Percentiles rank a stretch among this genome's conserved stretches.
Conservation (phyloP, 1,140 invertebrate genomes). For the Papilio polytes region DNA sequence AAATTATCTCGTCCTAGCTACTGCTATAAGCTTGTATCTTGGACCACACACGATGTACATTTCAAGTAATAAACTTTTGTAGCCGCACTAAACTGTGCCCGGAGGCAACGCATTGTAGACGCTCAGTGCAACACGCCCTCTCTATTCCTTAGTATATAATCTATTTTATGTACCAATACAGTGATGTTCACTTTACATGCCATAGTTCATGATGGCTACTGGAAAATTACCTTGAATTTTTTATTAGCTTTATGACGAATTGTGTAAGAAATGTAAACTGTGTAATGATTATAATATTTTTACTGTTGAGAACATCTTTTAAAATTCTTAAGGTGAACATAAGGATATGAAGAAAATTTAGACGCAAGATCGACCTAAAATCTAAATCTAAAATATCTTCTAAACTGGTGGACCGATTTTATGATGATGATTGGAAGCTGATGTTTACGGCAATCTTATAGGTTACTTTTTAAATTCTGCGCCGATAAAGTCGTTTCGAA, state of each 20-base stretch:
- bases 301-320: not conserved
- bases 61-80: slow-evolving; percentile 65
- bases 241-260: not conserved
- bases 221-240: slow-evolving; percentile 6
- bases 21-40: slow-evolving; percentile 40
- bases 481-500: too few relatives aligned
- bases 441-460: too few relatives aligned
- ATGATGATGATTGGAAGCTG: too few relatives aligned
- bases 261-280: not conserved
- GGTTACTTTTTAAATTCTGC: too few relatives aligned
- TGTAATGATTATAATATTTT: not conserved
- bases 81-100: slow-evolving; percentile 57
- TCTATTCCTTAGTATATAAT: slow-evolving; percentile 45
- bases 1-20: not conserved
- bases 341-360: too few relatives aligned
- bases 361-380: too few relatives aligned
- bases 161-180: slow-evolving; percentile 53
- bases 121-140: slow-evolving; percentile 46
- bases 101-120: slow-evolving; percentile 56
- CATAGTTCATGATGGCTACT: slow-evolving; percentile 7
- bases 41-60: slow-evolving; percentile 52
- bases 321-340: not conserved
- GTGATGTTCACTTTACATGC: not conserved
- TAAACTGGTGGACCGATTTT: too few relatives aligned
- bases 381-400: too few relatives aligned